Evolutionary conservation across 2,113 vertebrate genomes (phyloP).

Genomic region (Mobula birostris): DNA sequence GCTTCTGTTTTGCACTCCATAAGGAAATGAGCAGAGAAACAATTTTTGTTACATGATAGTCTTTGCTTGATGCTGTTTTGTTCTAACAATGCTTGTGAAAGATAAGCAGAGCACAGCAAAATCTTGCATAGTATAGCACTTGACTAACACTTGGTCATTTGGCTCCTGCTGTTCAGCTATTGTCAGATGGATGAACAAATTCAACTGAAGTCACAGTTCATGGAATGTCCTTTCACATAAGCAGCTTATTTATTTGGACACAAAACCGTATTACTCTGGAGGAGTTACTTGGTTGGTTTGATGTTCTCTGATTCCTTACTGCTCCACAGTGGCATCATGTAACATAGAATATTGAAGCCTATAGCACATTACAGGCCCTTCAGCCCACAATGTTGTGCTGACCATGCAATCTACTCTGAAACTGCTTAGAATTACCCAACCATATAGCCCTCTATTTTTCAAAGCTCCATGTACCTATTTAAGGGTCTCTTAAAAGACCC

Average conservation of each 20-base stretch:
- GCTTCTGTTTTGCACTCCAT: not conserved
- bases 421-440: no score
- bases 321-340: not conserved
- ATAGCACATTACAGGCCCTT: no score
- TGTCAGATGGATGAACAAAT: not conserved
- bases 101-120: not conserved
- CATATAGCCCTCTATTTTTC: no score
- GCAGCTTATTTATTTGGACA: not conserved
- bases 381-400: no score
- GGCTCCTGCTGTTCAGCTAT: not conserved
- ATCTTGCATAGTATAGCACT: not conserved
- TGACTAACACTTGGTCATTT: not conserved
- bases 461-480: no score
- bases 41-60: no score
- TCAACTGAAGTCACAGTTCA: not conserved
- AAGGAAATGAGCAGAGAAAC: not conserved
- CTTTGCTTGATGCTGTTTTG: not conserved
- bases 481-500: no score
- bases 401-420: no score
- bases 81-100: not conserved
- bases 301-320: not conserved
- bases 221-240: not conserved
- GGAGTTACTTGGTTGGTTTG: not conserved
- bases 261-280: not conserved
- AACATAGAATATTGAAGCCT: no score